A percentile compares a stretch with the other conserved stretches of the same genome.
These are phyloP conservation scores for Siderastrea radians DNA, from an alignment of 92 coral and sea anemone species.

Conservation along the genomic window DNA sequence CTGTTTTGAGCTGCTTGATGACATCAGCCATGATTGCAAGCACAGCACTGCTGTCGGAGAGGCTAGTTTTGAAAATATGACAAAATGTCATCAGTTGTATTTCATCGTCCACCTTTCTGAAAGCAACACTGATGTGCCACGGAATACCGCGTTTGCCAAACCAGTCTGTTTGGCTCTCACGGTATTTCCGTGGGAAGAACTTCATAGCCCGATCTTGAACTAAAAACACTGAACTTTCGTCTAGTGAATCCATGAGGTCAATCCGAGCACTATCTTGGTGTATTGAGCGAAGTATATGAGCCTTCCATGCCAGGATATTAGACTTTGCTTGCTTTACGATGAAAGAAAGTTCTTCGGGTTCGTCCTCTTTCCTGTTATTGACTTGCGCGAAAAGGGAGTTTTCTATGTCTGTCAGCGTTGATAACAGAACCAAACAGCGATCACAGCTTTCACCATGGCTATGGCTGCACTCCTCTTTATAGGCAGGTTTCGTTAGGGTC, in stretches of 20 bases:
- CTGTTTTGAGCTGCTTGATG: conserved; percentile 19
- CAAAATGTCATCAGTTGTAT: conserved; percentile 24
- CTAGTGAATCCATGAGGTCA: conserved; percentile 12
- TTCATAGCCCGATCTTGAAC: conserved; percentile 62
- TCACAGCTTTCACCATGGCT: background rate
- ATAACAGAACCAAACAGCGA: background rate
- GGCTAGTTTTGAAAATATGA: conserved; percentile 46
- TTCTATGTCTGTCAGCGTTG: background rate
- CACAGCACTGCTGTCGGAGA: conserved; percentile 42
- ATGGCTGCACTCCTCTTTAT: background rate
- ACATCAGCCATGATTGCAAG: conserved; percentile 53
- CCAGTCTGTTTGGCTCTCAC: conserved; percentile 51
- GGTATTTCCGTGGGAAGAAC: conserved; percentile 45
- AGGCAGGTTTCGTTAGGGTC: conserved; percentile 4
- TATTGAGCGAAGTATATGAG: conserved; percentile 24
- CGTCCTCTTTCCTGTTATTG: background rate
- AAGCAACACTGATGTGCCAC: conserved; percentile 58
- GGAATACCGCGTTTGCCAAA: conserved; percentile 48
- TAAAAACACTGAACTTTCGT: conserved; percentile 27
- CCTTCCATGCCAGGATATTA: conserved; percentile 31
- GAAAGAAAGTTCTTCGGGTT: conserved; percentile 15
- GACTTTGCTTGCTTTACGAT: conserved; percentile 19
- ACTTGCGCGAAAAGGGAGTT: background rate
- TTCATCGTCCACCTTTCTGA: conserved; percentile 18
- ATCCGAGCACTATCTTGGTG: conserved; percentile 35